Base-by-base conservation (phyloP, 2,888 invertebrate species). In the Corbicula japonica region DNA sequence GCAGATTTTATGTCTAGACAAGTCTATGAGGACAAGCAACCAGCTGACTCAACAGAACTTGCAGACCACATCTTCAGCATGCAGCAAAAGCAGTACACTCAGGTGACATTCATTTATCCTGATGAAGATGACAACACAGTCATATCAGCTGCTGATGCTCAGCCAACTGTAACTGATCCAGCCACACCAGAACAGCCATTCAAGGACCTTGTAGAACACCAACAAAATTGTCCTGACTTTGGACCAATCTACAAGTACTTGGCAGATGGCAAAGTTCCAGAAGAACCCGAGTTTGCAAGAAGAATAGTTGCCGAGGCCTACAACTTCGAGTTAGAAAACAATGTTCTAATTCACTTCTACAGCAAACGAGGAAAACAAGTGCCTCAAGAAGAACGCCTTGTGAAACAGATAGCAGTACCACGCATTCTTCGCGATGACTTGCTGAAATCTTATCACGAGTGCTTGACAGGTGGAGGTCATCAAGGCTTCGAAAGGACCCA, bases 401-500 rank as follows among this genome's bases (percentile, higher is more conserved):
- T 73, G 1, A 50, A 38, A 23, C 54, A 54, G 18, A n/a, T 41
- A 30, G 66, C 54, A 6, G 30, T 66, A 21, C 66, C 65, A 1
- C 54, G 54, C 10, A 30, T 56, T 0, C 63, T 65, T 28, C 46
- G 72, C 10, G 68, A 70, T 30, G 58, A 23, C 62, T 91, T 91
- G 10, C 60, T 60, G 21, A 28, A 32, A 3, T 44, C 26, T 1
- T 60, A 38, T 23, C 60, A 60, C 38, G 60, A 60, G 15, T 60
- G 60, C 38, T n/a, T 80, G 15, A 15, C 46, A 23, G 80, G 80
- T 38, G 80, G 82, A 1, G 79, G 76, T 15, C 83, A 85, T 44
- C 79, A 85, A 63, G 85, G 83, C 4, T 69, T 79, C 56, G 78
- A 86, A 26, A 23, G 83, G n/a, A 80, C 84, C n/a, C 82, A 78